A percentile compares a stretch with the other conserved stretches of the same genome.
These are phyloP conservation scores for Drosophila neocordata DNA, from an alignment of 1,140 invertebrate genomes.

Conservation along the genomic window DNA sequence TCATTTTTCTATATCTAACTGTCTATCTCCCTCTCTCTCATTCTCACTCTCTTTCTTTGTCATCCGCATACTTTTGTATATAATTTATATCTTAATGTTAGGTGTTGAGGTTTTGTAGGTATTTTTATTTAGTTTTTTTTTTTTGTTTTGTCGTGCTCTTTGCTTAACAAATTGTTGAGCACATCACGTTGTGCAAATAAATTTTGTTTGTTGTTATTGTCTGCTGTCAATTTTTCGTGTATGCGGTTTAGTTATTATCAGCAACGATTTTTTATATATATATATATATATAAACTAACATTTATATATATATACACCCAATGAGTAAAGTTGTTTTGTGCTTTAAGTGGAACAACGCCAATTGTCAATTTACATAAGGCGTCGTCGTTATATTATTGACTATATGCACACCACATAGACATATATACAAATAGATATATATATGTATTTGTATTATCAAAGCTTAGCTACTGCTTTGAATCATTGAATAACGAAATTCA, in stretches of 20 bases:
- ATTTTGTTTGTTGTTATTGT: slow-evolving; percentile 45
- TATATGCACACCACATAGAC: too few species aligned
- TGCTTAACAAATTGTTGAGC: slow-evolving; percentile 49
- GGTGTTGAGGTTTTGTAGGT: slow-evolving; percentile 18
- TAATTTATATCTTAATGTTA: slow-evolving; percentile 32
- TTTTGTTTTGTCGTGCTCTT: slow-evolving; percentile 28
- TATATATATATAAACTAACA: too few species aligned
- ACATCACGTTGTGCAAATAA: slow-evolving; percentile 57
- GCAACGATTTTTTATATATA: slow-evolving; percentile 42
- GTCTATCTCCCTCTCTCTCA: not conserved
- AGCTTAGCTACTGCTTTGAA: not conserved
- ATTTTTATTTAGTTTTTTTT: slow-evolving; percentile 10
- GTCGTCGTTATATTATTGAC: not conserved
- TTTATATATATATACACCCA: not conserved
- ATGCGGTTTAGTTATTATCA: slow-evolving; percentile 62
- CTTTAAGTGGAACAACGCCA: slow-evolving; percentile 62
- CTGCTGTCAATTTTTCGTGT: slow-evolving; percentile 45
- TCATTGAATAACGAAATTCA: not conserved
- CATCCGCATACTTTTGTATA: not conserved
- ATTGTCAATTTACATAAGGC: slow-evolving; percentile 64
- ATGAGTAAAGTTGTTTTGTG: slow-evolving; percentile 12
- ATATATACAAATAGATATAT: not conserved
- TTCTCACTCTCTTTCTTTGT: not conserved
- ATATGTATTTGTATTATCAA: not conserved
- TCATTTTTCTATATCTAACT: slow-evolving; percentile 6